phyloP scores from a whole-genome alignment of 1,140 invertebrate species.

The Zaprionus davidi region DNA sequence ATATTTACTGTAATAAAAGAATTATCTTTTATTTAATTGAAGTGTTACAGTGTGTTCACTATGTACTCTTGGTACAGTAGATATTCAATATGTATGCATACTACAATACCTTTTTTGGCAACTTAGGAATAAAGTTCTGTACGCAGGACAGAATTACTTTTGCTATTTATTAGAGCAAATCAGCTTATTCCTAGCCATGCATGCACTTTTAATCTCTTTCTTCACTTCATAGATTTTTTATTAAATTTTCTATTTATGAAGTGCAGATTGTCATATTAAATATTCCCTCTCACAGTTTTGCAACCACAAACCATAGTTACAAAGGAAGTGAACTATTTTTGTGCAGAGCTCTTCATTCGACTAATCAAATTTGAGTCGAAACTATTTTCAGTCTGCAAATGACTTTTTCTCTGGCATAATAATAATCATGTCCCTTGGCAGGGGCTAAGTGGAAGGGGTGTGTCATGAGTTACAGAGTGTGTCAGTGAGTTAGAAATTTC shows the following conservation, averaged over 20 bases:
- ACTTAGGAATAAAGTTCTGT: no score
- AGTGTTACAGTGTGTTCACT: no score
- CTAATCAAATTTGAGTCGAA: background rate
- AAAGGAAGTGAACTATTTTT: background rate
- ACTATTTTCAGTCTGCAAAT: conserved; percentile 2
- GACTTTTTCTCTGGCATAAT: conserved; percentile 1
- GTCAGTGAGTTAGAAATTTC: conserved; percentile 41
- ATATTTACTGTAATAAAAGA: no score
- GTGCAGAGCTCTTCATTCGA: background rate
- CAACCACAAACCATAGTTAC: background rate
- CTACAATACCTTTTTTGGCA: no score
- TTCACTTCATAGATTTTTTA: no score
- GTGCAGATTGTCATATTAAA: background rate
- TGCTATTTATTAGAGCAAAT: no score
- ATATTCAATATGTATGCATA: no score
- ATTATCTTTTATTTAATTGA: no score
- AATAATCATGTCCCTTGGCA: conserved; percentile 18
- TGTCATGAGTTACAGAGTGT: conserved; percentile 5
- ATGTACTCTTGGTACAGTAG: no score
- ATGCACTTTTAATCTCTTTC: no score
- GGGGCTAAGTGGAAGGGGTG: background rate
- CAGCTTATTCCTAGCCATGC: no score
- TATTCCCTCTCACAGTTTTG: background rate
- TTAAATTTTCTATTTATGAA: background rate
- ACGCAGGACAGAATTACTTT: no score